phyloP scores from a whole-genome alignment of 2,888 invertebrate species.

The Augiades crinisus region DNA sequence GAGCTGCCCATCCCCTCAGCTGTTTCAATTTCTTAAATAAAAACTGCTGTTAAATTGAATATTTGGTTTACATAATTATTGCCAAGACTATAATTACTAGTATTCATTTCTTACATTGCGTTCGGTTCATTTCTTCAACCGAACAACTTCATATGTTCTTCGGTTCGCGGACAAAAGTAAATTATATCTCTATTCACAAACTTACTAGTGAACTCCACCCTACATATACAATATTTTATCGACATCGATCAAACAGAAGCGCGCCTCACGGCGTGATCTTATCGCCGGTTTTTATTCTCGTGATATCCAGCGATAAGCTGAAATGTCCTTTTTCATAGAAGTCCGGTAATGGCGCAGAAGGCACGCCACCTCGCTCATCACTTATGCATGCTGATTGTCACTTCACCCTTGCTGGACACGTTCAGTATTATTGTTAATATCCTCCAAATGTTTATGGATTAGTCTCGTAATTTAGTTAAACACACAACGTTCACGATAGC shows the following conservation, averaged over 20 bases:
- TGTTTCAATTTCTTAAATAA: too few relatives aligned
- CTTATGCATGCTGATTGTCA: conserved; percentile 77
- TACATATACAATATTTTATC: conserved; percentile 30
- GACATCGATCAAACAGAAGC: conserved; percentile 34
- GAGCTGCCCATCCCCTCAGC: too few relatives aligned
- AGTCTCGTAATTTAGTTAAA: conserved; percentile 16
- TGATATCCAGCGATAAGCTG: conserved; percentile 77
- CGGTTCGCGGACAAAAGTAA: too few relatives aligned
- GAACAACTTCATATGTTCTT: too few relatives aligned
- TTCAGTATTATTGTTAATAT: conserved; percentile 19
- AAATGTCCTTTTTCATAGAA: conserved; percentile 81
- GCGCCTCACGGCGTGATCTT: conserved; percentile 59
- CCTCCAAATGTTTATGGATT: conserved; percentile 21
- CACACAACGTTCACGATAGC: neutral
- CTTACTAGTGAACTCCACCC: too few relatives aligned
- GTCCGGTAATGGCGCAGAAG: conserved; percentile 70
- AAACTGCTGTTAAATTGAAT: too few relatives aligned
- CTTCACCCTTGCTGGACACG: conserved; percentile 65
- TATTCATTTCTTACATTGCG: too few relatives aligned
- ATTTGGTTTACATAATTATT: too few relatives aligned
- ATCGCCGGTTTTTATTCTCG: conserved; percentile 77
- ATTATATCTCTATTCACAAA: too few relatives aligned
- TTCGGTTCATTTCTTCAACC: too few relatives aligned
- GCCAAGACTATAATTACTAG: too few relatives aligned
- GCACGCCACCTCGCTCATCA: conserved; percentile 74